phyloP scores from a whole-genome alignment of 2,888 invertebrate genomes.

The Pseudococcus viburni region DNA sequence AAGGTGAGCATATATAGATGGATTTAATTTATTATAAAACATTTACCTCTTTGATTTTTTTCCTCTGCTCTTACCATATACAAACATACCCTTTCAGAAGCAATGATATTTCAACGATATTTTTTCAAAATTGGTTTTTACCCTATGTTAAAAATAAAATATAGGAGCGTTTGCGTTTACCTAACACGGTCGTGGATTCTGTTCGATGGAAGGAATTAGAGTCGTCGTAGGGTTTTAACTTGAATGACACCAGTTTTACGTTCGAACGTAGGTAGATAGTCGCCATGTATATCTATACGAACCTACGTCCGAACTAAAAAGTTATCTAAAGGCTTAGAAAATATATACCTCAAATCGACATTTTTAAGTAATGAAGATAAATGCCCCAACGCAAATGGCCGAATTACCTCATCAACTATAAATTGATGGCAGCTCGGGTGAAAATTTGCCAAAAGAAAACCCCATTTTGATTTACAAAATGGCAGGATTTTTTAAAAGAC shows the following conservation, averaged over 20 bases:
- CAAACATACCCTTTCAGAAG: constrained; percentile 41
- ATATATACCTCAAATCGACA: constrained; percentile 10
- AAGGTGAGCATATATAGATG: constrained; percentile 40
- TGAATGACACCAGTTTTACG: not conserved
- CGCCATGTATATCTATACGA: not conserved
- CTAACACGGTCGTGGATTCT: not conserved
- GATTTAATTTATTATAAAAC: constrained; percentile 57
- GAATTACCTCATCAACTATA: not conserved
- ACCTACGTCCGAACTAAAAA: not conserved
- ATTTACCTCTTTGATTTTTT: constrained; percentile 46
- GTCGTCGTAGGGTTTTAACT: not conserved
- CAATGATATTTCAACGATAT: constrained; percentile 57
- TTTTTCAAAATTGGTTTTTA: constrained; percentile 56
- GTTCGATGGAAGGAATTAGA: constrained; percentile 35
- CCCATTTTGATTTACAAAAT: not conserved
- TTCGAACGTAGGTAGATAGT: not conserved
- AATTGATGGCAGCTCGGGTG: not conserved
- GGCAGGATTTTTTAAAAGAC: not conserved
- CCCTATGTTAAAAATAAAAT: constrained; percentile 58
- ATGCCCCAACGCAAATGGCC: constrained; percentile 4
- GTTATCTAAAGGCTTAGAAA: not conserved
- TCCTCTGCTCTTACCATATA: not conserved
- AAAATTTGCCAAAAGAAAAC: not conserved
- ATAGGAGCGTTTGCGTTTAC: constrained; percentile 28
- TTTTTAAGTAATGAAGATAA: constrained; percentile 28